Percentiles rank a stretch among this genome's conserved stretches.
Evolutionary conservation across 1,140 invertebrate genomes (phyloP).

Genomic region (Heliconius congener): DNA sequence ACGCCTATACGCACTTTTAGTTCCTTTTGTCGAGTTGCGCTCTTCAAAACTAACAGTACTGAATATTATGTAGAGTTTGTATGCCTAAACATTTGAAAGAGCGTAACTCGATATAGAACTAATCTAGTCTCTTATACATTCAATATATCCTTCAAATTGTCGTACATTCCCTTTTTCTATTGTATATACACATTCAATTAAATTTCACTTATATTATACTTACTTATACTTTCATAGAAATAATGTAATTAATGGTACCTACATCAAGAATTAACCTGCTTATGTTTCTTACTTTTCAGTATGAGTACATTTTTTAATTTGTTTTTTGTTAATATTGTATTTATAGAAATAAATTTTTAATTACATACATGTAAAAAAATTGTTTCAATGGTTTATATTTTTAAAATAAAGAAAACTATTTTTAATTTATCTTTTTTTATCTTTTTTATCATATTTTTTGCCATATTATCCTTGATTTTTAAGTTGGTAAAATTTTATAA

Average conservation of each 20-base stretch:
- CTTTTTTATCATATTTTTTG: too few species aligned
- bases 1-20: conserved; percentile 66
- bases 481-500: too few species aligned
- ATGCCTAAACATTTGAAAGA: conserved; percentile 35
- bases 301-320: neutral
- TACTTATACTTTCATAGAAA: neutral
- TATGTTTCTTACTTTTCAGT: neutral
- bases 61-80: conserved; percentile 4
- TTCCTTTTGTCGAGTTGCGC: conserved; percentile 66
- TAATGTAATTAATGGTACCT: neutral
- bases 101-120: conserved; percentile 69
- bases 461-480: too few species aligned
- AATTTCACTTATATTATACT: neutral
- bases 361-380: neutral
- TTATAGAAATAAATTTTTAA: neutral
- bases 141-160: conserved; percentile 17
- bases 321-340: neutral
- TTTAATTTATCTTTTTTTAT: too few species aligned
- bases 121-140: conserved; percentile 66
- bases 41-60: conserved; percentile 34
- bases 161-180: conserved; percentile 6
- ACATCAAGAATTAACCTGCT: neutral
- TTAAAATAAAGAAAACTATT: neutral
- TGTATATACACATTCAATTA: conserved; percentile 19
- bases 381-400: neutral